Evolutionary conservation across 2,888 invertebrate genomes (phyloP).

Genomic region (Cacoxenus indagator): DNA sequence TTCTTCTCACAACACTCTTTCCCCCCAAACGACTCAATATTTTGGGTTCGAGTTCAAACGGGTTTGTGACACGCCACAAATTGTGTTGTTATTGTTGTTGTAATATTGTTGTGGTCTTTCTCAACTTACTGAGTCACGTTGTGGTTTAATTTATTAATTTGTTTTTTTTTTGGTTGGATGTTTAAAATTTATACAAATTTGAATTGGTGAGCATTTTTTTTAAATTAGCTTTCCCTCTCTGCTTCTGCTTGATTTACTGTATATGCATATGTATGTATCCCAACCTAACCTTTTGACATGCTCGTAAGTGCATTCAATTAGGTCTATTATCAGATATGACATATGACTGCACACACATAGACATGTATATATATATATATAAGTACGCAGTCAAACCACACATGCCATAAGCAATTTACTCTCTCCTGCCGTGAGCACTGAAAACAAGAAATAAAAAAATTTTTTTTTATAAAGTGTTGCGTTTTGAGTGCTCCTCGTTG

Average conservation of each 20-base stretch:
- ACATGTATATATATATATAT: neutral
- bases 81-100: neutral
- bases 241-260: constrained; percentile 14
- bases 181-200: neutral
- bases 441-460: neutral
- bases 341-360: neutral
- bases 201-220: neutral
- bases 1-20: too few relatives aligned
- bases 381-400: neutral
- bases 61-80: too few relatives aligned
- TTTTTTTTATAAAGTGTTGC: neutral
- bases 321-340: constrained; percentile 49
- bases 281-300: constrained; percentile 19
- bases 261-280: constrained; percentile 4
- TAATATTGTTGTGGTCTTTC: neutral
- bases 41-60: too few relatives aligned
- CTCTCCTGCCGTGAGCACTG: neutral
- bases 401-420: neutral
- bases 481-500: too few relatives aligned
- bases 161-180: neutral
- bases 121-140: neutral
- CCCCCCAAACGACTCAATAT: too few relatives aligned
- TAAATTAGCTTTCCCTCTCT: neutral
- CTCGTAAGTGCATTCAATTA: constrained; percentile 54
- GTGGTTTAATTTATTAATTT: neutral